phyloP scores from a whole-genome alignment of 2,797 vertebrate genomes.

The Babyrousa celebensis region DNA sequence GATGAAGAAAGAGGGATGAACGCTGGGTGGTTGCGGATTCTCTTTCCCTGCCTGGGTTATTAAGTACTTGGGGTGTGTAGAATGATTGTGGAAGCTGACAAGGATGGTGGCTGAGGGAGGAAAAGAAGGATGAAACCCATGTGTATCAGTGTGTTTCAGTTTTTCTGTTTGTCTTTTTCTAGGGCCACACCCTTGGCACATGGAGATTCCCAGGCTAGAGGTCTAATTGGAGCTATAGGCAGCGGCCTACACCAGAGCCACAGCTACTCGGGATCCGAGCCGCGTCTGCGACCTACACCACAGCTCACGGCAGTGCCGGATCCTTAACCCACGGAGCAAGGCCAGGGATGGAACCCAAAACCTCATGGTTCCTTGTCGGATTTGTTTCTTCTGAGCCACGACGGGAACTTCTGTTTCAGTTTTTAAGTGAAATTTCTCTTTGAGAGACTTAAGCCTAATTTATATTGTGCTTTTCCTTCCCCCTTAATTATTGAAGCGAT shows the following conservation, averaged over 20 bases:
- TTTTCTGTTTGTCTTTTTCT: background rate
- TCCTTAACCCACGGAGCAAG: too few relatives aligned
- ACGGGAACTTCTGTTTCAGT: background rate
- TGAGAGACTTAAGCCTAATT: background rate
- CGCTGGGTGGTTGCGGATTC: background rate
- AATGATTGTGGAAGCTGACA: background rate
- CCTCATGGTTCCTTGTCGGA: too few relatives aligned
- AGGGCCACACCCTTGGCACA: too few relatives aligned
- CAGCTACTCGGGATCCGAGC: too few relatives aligned
- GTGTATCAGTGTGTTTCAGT: background rate
- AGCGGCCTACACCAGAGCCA: too few relatives aligned
- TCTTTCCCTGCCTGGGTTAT: background rate
- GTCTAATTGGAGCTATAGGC: too few relatives aligned
- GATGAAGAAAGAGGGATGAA: background rate
- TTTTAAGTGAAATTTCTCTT: conserved; percentile 43
- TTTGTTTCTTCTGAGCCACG: too few relatives aligned
- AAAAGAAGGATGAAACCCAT: background rate
- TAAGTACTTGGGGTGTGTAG: too few relatives aligned
- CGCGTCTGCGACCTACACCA: too few relatives aligned
- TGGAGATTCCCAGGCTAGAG: too few relatives aligned
- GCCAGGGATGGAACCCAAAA: too few relatives aligned
- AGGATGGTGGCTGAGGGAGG: background rate
- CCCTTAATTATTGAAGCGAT: background rate
- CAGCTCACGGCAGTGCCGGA: too few relatives aligned
- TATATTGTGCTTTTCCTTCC: background rate